These are phyloP conservation scores for Encarsia formosa DNA, from an alignment of 2,888 invertebrate species.

Conservation along the genomic window DNA sequence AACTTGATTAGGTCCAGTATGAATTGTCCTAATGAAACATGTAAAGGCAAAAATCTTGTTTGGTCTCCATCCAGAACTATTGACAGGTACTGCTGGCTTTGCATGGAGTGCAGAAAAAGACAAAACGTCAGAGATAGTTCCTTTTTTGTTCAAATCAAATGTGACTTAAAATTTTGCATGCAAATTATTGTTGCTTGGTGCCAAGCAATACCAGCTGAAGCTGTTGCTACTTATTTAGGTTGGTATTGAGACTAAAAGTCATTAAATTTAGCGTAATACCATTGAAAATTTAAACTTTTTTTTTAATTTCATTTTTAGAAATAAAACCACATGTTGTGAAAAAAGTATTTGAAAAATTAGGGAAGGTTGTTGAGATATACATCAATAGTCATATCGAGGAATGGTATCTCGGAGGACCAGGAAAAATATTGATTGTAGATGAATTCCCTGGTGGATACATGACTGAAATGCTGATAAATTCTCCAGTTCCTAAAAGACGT, in stretches of 20 bases:
- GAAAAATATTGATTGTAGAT: slow-evolving; percentile 61
- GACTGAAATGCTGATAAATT: slow-evolving; percentile 56
- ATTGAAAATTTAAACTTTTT: slow-evolving; percentile 12
- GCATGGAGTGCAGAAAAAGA: slow-evolving; percentile 51
- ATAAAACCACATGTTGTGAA: slow-evolving; percentile 58
- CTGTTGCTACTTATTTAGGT: slow-evolving; percentile 58
- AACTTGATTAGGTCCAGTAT: slow-evolving; percentile 51
- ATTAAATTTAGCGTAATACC: too few species aligned
- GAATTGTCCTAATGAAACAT: slow-evolving; percentile 48
- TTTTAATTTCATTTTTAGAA: slow-evolving; percentile 46
- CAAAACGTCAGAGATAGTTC: slow-evolving; percentile 55
- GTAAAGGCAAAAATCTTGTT: slow-evolving; percentile 49
- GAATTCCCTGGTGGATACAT: slow-evolving; percentile 63
- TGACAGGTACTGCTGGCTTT: slow-evolving; percentile 56
- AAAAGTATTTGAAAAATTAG: slow-evolving; percentile 59
- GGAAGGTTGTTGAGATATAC: slow-evolving; percentile 53
- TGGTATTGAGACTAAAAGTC: too few species aligned
- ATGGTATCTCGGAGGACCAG: slow-evolving; percentile 57
- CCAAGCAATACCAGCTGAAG: slow-evolving; percentile 57
- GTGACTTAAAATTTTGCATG: slow-evolving; percentile 59
- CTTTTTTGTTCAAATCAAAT: slow-evolving; percentile 62
- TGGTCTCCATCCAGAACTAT: slow-evolving; percentile 55
- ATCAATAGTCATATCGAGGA: slow-evolving; percentile 52
- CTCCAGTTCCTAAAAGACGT: slow-evolving; percentile 51
- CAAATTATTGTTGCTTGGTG: slow-evolving; percentile 65